Percentiles rank a stretch among this genome's conserved stretches.
phyloP scores from a whole-genome alignment of 2,888 invertebrate genomes.

The Aproaerema taeniolella region DNA sequence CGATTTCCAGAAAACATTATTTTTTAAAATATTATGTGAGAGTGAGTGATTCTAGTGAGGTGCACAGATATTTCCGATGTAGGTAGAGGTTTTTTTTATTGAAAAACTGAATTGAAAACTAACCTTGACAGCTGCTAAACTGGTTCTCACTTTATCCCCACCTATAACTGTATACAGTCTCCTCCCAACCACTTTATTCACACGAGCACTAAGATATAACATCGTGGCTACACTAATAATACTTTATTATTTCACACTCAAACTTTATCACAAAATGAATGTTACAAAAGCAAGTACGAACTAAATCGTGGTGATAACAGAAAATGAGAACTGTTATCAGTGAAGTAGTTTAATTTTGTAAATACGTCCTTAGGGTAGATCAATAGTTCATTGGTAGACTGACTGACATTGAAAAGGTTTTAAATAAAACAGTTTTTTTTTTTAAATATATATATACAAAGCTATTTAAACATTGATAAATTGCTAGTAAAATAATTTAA shows the following conservation, averaged over 20 bases:
- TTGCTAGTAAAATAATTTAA: too few species aligned
- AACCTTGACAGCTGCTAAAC: neutral
- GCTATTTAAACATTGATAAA: too few species aligned
- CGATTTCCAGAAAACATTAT: too few species aligned
- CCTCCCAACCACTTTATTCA: slow-evolving; percentile 33
- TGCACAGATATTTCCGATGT: too few species aligned
- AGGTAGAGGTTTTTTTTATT: too few species aligned
- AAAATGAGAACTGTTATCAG: neutral
- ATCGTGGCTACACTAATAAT: slow-evolving; percentile 29
- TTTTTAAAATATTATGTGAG: too few species aligned
- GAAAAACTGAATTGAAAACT: too few species aligned
- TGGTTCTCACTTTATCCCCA: slow-evolving; percentile 27
- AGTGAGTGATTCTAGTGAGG: too few species aligned
- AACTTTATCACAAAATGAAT: slow-evolving; percentile 3
- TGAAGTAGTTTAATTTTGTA: neutral
- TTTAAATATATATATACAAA: too few species aligned
- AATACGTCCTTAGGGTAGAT: neutral
- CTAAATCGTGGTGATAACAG: neutral
- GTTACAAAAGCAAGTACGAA: neutral
- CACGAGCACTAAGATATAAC: slow-evolving; percentile 39
- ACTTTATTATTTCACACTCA: slow-evolving; percentile 4
- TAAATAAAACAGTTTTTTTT: too few species aligned
- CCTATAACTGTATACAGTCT: slow-evolving; percentile 45
- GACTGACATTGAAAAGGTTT: too few species aligned
- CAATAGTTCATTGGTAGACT: too few species aligned